These are phyloP conservation scores for Corythornis cristatus DNA, from an alignment of 2,113 vertebrate genomes.

Conservation along the genomic window DNA sequence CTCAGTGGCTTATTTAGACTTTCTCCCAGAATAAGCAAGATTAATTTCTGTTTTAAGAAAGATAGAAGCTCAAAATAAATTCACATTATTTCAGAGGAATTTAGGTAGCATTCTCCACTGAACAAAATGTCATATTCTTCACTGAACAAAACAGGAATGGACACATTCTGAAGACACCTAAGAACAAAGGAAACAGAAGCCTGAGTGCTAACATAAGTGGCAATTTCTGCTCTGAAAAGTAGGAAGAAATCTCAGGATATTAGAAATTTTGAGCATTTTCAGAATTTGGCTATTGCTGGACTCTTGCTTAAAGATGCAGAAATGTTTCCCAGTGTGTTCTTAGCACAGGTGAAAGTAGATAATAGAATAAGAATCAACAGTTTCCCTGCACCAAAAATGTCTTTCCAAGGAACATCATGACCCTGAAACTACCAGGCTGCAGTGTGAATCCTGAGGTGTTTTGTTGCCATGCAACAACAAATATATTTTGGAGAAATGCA, in stretches of 20 bases:
- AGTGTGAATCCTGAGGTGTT: neutral
- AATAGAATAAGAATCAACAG: neutral
- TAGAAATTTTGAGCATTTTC: neutral
- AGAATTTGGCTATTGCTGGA: neutral
- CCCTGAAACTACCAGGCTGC: neutral
- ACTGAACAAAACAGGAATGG: neutral
- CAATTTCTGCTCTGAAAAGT: neutral
- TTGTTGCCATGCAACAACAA: neutral
- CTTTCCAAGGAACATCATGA: neutral
- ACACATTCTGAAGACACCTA: neutral
- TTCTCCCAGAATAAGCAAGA: neutral
- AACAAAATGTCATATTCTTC: neutral
- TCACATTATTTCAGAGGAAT: neutral
- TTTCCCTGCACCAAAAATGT: neutral
- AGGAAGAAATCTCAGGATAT: neutral
- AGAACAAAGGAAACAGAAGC: neutral
- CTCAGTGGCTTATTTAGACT: neutral
- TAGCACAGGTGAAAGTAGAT: neutral
- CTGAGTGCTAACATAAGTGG: neutral
- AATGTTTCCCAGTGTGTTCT: neutral
- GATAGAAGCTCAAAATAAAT: neutral
- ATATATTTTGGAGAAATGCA: neutral
- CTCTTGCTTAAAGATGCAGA: neutral
- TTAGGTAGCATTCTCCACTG: neutral
- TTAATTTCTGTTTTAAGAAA: neutral